These are phyloP conservation scores for Toxotes chatareus DNA, from an alignment of 2,113 vertebrate genomes.

Conservation along the genomic window DNA sequence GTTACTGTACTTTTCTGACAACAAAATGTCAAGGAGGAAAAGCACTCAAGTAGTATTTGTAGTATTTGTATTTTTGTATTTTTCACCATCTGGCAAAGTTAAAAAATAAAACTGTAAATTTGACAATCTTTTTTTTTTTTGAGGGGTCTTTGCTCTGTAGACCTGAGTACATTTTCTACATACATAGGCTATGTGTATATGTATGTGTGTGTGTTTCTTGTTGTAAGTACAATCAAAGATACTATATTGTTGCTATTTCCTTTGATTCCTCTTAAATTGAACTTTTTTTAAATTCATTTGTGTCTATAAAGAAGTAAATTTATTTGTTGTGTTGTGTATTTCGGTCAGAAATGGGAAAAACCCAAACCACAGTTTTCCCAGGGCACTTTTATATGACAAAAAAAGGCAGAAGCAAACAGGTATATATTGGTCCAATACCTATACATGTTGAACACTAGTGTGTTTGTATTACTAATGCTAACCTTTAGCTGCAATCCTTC, in stretches of 20 bases:
- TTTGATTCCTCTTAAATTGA: background rate
- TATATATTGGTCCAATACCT: background rate
- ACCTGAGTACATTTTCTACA: background rate
- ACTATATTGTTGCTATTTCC: background rate
- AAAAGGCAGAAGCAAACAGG: background rate
- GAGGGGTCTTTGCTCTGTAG: background rate
- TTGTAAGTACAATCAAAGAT: background rate
- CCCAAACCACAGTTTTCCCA: background rate
- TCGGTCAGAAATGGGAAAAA: background rate
- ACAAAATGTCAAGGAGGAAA: too few relatives aligned
- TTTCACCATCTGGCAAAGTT: too few relatives aligned
- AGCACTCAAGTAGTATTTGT: too few relatives aligned
- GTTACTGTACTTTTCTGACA: too few relatives aligned
- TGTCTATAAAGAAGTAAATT: background rate
- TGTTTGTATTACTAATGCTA: background rate
- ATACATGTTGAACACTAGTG: background rate
- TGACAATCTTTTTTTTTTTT: too few relatives aligned
- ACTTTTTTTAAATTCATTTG: background rate
- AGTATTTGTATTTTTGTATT: too few relatives aligned
- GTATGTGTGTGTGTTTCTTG: too few relatives aligned
- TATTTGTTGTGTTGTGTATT: background rate
- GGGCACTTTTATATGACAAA: background rate
- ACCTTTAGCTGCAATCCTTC: background rate
- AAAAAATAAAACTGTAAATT: too few relatives aligned
- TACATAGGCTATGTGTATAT: too few relatives aligned